Evolutionary conservation across 2,888 invertebrate genomes (phyloP), one percentile per base, ranked within the genome.

Genomic region (Caenorhabditis sp.): DNA sequence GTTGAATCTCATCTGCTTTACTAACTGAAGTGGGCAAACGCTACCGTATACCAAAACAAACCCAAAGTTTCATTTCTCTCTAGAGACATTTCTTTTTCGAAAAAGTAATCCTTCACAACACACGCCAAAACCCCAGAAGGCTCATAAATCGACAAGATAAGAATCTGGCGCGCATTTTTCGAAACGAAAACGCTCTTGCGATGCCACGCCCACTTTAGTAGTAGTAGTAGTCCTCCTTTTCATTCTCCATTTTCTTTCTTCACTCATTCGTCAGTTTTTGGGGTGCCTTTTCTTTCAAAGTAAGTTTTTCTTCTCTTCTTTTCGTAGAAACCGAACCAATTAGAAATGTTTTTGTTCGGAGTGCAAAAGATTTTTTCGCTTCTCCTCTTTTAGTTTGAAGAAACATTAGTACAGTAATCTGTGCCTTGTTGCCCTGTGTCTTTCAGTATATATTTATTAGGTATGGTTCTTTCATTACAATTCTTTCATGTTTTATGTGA

Each of bases 201-300:
- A 43, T 3, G 43, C 43, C 43, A 43, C 43, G 43, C 43, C 43
- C 43, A 43, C 43, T 43, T 43, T 14, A 17, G 17, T 43, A 43
- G 43, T 43, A 43, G 43, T 43, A 43, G 43, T 17, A 54, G 43
- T 56, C 20, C 31, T 43, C 17, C 43, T 14, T 17, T 43, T 43
- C 43, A 43, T 17, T 43, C 43, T 43, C 17, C 43, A 52, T 52
- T 63, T n/a, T 63, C 31, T 63, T 50, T 50, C 27, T 27, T n/a
- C 38, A 25, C 26, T 17, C 26, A 23, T 56, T 25, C 10, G 43
- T 43, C 43, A 43, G 43, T 43, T 43, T 43, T 43, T 43, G 43
- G 31, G 20, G n/a, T 21, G n/a, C 43, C 38, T 12, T 53, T 50
- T 23, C 23, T 21, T 50, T 8, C 49, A 36, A 26, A 43, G 14